Evolutionary conservation across 2,797 vertebrate species (phyloP).

Genomic region (Delichon dasypus): DNA sequence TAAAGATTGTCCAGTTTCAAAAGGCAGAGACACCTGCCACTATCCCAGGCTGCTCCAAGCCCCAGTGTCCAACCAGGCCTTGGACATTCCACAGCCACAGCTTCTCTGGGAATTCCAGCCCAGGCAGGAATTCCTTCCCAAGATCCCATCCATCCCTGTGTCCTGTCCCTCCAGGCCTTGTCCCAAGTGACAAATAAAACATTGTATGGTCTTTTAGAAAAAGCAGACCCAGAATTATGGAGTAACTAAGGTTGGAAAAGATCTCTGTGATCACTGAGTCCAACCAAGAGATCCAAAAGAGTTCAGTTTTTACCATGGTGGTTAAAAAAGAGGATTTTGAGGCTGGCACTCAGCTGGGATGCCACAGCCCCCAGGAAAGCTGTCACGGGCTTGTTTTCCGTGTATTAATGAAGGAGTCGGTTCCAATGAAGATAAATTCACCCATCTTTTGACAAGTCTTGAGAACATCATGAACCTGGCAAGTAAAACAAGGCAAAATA

Average conservation of each 20-base stretch:
- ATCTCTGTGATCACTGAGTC: not conserved
- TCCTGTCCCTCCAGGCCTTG: accelerated
- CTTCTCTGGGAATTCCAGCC: not conserved
- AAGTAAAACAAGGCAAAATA: not conserved
- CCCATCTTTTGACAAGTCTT: not conserved
- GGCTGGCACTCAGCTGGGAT: not conserved
- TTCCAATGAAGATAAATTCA: not conserved
- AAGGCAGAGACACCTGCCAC: accelerated
- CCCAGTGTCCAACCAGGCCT: not conserved
- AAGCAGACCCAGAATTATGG: not conserved
- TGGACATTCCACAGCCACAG: not conserved
- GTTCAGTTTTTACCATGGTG: not conserved
- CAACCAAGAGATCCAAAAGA: not conserved
- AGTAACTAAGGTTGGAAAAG: not conserved
- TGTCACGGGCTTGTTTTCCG: not conserved
- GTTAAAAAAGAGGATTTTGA: not conserved
- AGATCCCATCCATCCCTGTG: accelerated
- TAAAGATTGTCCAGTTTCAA: not conserved
- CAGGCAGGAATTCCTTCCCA: not conserved
- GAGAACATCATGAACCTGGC: not conserved
- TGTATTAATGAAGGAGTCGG: not conserved
- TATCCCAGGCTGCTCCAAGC: accelerated
- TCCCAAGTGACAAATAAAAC: not conserved
- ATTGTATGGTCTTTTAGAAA: accelerated
- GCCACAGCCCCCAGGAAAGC: not conserved